A percentile compares a stretch with the other conserved stretches of the same genome.
phyloP scores from a whole-genome alignment of 1,140 invertebrate genomes.

The Pseudachorutes palmiensis region DNA sequence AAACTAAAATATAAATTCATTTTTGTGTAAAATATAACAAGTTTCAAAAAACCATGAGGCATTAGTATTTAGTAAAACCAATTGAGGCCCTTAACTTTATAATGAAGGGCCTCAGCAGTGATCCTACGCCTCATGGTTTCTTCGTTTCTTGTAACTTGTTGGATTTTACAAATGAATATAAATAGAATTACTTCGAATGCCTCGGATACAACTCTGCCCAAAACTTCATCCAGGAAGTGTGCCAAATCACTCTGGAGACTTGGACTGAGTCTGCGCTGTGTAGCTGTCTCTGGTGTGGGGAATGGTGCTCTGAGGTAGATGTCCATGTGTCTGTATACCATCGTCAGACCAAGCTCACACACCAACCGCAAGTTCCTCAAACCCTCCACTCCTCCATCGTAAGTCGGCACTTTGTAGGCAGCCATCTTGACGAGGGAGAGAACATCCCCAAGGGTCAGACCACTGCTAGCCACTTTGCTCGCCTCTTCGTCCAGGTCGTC shows the following conservation, averaged over 20 bases:
- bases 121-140: too few species aligned
- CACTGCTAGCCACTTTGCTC: constrained; percentile 11
- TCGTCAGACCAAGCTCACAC: constrained; percentile 27
- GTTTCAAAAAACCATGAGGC: too few species aligned
- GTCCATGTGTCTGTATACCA: constrained; percentile 24
- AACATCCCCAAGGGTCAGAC: constrained; percentile 24
- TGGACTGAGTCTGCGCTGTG: neutral
- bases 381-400: neutral
- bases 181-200: constrained; percentile 8
- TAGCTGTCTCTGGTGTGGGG: neutral
- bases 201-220: constrained; percentile 1
- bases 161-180: constrained; percentile 4
- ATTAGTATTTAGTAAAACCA: too few species aligned
- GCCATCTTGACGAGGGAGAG: constrained; percentile 21
- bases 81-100: too few species aligned
- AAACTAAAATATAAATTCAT: too few species aligned
- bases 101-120: too few species aligned
- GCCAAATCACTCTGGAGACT: constrained; percentile 7
- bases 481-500: neutral
- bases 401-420: neutral
- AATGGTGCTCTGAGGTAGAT: constrained; percentile 15
- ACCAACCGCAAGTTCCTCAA: constrained; percentile 11
- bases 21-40: too few species aligned
- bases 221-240: neutral
- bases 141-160: too few species aligned